These are phyloP conservation scores for Decapterus maruadsi DNA, from an alignment of 2,797 vertebrate species.

Conservation along the genomic window DNA sequence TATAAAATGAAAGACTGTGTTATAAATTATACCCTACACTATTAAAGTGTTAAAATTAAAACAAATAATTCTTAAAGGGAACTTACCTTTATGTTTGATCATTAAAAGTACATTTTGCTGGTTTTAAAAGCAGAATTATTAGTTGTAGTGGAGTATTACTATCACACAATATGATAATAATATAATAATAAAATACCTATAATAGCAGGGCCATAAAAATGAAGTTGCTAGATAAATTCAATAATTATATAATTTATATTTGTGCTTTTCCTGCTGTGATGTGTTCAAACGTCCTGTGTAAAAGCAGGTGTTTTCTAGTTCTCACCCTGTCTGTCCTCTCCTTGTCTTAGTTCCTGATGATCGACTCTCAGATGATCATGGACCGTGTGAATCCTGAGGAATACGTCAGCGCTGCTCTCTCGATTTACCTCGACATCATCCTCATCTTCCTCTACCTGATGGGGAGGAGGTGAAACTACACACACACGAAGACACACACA, in stretches of 20 bases:
- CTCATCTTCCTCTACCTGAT: constrained; percentile 92
- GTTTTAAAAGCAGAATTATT: too few species aligned
- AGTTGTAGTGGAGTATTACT: too few species aligned
- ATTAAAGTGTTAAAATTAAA: too few species aligned
- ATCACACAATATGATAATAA: too few species aligned
- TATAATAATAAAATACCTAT: too few species aligned
- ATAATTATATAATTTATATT: neutral
- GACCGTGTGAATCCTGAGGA: constrained; percentile 90
- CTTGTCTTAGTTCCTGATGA: constrained; percentile 86
- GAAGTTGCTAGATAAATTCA: neutral
- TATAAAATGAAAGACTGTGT: too few species aligned
- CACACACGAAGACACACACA: neutral
- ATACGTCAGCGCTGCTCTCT: constrained; percentile 89
- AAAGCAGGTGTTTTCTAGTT: neutral
- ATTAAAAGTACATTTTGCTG: too few species aligned
- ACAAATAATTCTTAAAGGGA: too few species aligned
- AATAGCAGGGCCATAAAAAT: neutral
- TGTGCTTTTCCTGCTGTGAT: neutral
- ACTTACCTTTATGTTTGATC: too few species aligned
- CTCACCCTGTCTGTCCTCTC: constrained; percentile 12
- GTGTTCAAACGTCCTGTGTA: too few species aligned
- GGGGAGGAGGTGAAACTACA: constrained; percentile 72
- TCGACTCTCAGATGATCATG: constrained; percentile 91
- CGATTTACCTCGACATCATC: constrained; percentile 92
- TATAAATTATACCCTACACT: too few species aligned